Evolutionary conservation across 53 echinoderm and acorn worm species (phyloP).

Genomic region (Echinarachnius parma): DNA sequence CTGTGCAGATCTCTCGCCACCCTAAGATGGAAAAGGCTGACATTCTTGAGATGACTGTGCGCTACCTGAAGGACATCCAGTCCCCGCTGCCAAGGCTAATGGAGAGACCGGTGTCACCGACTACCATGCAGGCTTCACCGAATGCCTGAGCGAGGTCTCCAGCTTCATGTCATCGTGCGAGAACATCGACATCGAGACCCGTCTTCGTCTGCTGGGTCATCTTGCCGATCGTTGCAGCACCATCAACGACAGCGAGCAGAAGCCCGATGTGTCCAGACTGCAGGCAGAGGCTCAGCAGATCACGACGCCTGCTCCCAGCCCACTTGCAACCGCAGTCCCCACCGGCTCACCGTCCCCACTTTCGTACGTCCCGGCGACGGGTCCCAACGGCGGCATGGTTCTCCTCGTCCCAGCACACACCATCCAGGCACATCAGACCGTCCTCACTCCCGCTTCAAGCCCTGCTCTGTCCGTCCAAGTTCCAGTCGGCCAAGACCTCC

Average conservation of each 20-base stretch:
- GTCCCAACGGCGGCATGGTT: constrained; percentile 21
- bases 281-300: background rate
- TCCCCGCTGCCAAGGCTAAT: constrained; percentile 23
- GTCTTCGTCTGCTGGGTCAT: constrained; percentile 80
- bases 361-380: background rate
- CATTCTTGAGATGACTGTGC: constrained; percentile 91
- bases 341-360: background rate
- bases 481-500: constrained; percentile 16
- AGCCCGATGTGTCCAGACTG: constrained; percentile 17
- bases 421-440: background rate
- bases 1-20: constrained; percentile 64
- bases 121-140: constrained; percentile 90
- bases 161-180: constrained; percentile 76
- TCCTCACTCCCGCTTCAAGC: background rate
- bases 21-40: constrained; percentile 97
- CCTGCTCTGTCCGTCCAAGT: constrained; percentile 27
- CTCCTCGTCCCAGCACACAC: constrained; percentile 28
- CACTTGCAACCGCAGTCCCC: background rate
- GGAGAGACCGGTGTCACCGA: constrained; percentile 52
- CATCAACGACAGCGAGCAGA: constrained; percentile 36
- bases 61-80: constrained; percentile 76
- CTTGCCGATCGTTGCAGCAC: constrained; percentile 72
- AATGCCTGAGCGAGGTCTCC: constrained; percentile 90
- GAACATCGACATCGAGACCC: constrained; percentile 65
- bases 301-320: constrained; percentile 1